Conservation (phyloP, 2,888 invertebrate genomes). For the Synanthedon andrenaeformis region DNA sequence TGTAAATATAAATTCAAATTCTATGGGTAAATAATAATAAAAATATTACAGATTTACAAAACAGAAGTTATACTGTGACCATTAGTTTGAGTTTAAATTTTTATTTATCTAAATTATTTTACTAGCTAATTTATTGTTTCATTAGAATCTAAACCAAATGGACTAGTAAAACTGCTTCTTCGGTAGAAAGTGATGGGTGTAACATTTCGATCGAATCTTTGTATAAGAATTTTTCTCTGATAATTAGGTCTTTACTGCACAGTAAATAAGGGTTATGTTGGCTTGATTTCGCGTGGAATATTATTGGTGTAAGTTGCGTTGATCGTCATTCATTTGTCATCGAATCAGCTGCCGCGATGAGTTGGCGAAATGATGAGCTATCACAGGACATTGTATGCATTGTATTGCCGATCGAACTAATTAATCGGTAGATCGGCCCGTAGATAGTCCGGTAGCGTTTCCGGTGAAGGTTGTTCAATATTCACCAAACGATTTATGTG, state of each 20-base stretch:
- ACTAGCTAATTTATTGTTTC: background rate
- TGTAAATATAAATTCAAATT: no score
- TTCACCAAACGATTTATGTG: slow-evolving; percentile 41
- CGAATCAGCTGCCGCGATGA: slow-evolving; percentile 53
- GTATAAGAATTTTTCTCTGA: no score
- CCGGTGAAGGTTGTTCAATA: slow-evolving; percentile 65
- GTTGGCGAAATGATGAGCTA: slow-evolving; percentile 48
- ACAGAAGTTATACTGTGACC: no score
- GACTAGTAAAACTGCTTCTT: background rate
- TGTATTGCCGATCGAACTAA: slow-evolving; percentile 58
- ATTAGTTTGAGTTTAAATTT: no score
- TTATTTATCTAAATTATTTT: background rate
- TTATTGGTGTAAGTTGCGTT: slow-evolving; percentile 6
- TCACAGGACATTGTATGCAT: slow-evolving; percentile 56
- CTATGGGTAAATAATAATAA: no score
- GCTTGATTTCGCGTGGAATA: slow-evolving; percentile 5
- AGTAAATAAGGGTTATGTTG: background rate
- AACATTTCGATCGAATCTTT: no score
- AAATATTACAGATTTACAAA: no score
- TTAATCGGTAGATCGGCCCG: slow-evolving; percentile 61
- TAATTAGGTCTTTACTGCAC: no score
- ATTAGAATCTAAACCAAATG: background rate
- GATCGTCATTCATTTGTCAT: slow-evolving; percentile 45
- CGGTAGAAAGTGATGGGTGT: background rate
- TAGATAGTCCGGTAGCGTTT: slow-evolving; percentile 64